Conservation (phyloP, 37 sponge, comb jelly and placozoan genomes). For the Cliona cf. orientalis region DNA sequence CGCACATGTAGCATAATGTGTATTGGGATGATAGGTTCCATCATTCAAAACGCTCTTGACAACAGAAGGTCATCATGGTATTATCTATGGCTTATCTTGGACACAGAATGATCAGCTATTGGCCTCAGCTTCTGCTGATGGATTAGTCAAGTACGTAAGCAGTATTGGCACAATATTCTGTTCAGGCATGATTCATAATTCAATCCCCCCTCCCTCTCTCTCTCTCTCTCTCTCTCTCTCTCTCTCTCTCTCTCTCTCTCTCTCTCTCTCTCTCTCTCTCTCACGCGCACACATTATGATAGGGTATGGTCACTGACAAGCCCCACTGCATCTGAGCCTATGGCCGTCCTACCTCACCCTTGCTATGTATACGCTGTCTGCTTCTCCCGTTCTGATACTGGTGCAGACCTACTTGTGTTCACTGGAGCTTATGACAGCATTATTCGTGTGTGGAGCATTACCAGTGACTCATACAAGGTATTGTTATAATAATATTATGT, state of each 20-base stretch:
- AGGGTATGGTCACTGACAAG: slow-evolving; percentile 42
- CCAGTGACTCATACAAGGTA: slow-evolving; percentile 9
- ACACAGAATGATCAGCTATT: slow-evolving; percentile 46
- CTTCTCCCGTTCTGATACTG: slow-evolving; percentile 10
- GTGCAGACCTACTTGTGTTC: not conserved
- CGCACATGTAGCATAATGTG: not conserved
- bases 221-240: too few species aligned
- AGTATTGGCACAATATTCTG: not conserved
- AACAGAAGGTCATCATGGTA: slow-evolving; percentile 58
- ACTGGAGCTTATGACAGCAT: slow-evolving; percentile 85
- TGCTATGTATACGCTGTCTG: slow-evolving; percentile 78
- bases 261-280: too few species aligned
- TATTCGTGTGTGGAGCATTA: slow-evolving; percentile 72
- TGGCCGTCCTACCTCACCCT: slow-evolving; percentile 81
- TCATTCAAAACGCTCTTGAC: not conserved
- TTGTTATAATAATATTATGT: not conserved
- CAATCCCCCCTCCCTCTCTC: not conserved
- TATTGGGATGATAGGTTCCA: slow-evolving; percentile 13
- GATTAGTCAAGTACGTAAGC: slow-evolving; percentile 64
- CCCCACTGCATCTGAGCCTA: not conserved
- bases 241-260: too few species aligned
- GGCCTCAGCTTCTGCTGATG: slow-evolving; percentile 82
- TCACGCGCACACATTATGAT: too few species aligned
- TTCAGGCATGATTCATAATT: not conserved
- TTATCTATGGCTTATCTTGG: slow-evolving; percentile 85